Percentiles rank a stretch among this genome's conserved stretches.
These are phyloP conservation scores for Poeciliopsis occidentalis DNA, from an alignment of 2,113 vertebrate species.

Conservation along the genomic window DNA sequence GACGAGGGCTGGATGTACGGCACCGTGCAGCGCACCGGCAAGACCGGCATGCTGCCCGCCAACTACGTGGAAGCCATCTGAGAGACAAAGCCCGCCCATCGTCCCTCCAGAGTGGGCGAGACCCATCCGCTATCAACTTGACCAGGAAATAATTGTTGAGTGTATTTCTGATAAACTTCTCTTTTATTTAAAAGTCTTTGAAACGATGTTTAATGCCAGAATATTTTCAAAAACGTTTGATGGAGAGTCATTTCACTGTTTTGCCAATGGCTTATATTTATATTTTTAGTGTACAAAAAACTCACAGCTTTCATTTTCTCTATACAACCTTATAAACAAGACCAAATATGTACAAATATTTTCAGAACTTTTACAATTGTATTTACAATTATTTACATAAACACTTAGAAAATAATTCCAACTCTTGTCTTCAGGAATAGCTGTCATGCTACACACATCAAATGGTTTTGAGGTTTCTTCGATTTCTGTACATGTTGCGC, in stretches of 20 bases:
- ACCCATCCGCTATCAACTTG: constrained; percentile 19
- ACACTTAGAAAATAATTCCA: neutral
- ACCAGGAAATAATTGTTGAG: too few species aligned
- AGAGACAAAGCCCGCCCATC: constrained; percentile 55
- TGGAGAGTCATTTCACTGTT: too few species aligned
- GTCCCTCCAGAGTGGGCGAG: constrained; percentile 49
- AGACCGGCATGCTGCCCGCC: constrained; percentile 97
- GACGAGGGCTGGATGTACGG: constrained; percentile 99
- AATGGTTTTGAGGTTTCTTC: neutral
- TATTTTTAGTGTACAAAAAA: neutral
- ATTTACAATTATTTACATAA: constrained; percentile 10
- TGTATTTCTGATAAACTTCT: too few species aligned
- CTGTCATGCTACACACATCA: too few species aligned
- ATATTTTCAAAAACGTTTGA: too few species aligned
- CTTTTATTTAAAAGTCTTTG: too few species aligned
- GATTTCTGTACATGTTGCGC: neutral
- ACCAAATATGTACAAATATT: neutral
- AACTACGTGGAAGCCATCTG: constrained; percentile 95
- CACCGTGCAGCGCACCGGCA: constrained; percentile 93
- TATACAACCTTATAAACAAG: too few species aligned
- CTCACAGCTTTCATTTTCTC: constrained; percentile 27
- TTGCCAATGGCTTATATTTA: too few species aligned
- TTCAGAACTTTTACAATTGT: constrained; percentile 5
- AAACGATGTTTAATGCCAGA: too few species aligned
- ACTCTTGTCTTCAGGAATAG: too few species aligned